Evolutionary conservation across 1,140 invertebrate species (phyloP).

Genomic region (Nephotettix cincticeps): DNA sequence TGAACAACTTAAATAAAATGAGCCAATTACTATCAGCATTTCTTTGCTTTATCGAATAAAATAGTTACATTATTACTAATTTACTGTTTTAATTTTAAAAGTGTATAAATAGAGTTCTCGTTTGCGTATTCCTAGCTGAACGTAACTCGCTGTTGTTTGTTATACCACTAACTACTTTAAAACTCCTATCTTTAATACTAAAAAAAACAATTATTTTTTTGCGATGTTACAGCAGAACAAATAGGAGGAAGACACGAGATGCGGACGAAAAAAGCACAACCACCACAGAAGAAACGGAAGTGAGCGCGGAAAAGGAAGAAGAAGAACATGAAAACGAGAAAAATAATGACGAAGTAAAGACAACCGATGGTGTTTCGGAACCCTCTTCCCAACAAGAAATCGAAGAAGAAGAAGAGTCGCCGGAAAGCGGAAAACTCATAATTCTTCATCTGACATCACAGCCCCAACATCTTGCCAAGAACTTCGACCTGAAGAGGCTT

Average conservation of each 20-base stretch:
- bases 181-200: too few species aligned
- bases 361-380: too few species aligned
- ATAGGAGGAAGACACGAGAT: background rate
- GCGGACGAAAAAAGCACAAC: background rate
- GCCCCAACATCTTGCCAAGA: conserved; percentile 64
- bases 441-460: conserved; percentile 59
- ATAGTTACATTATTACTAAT: too few species aligned
- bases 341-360: background rate
- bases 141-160: too few species aligned
- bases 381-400: background rate
- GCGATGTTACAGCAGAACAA: background rate
- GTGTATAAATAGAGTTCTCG: too few species aligned
- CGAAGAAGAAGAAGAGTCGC: conserved; percentile 9
- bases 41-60: too few species aligned
- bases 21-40: too few species aligned
- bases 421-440: conserved; percentile 46
- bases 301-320: background rate
- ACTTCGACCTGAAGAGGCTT: conserved; percentile 64
- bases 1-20: too few species aligned
- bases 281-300: background rate
- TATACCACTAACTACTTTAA: too few species aligned
- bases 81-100: too few species aligned
- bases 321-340: background rate
- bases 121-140: too few species aligned
- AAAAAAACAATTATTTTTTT: background rate